Evolutionary conservation across 2,888 invertebrate species (phyloP), one percentile per base, ranked within the genome.

Genomic region (Mesorhabditis spiculigera): DNA sequence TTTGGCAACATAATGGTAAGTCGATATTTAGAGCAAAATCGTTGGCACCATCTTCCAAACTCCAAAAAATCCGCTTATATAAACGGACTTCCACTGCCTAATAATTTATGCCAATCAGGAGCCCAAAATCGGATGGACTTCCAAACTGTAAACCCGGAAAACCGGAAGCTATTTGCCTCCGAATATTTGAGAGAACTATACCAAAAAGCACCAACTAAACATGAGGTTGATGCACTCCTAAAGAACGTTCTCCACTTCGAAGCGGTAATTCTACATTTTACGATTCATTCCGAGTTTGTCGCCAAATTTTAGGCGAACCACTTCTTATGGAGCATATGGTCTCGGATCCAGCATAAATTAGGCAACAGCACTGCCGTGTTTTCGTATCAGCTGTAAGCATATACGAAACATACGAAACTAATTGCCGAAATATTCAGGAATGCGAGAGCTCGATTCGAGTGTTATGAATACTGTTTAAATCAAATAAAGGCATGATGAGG

Each of bases 271-370:
- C n/a, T n/a, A 50, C 58, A 13, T 13, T 13, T 13, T 50, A 13
- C 10, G 8, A 50, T 13, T 13, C 58, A 50, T 50, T 50, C n/a
- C n/a, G n/a, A 50, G n/a, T 10, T 50, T 50, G 8, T 10, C n/a
- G 58, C 58, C 58, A 50, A 50, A 50, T 13, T 50, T 50, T 50
- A 50, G 58, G 58, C 58, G 10, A 50, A 50, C 58, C 58, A 50
- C n/a, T 50, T 50, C n/a, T n/a, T 50, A 13, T 50, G 58, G 58
- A 50, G 58, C 58, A n/a, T 50, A 10, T 50, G 58, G 58, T 50
- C 58, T 13, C 58, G 8, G 58, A 50, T 50, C n/a, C 58, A 50
- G n/a, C 58, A 50, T n/a, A 10, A n/a, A 50, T 50, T 50, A 10
- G 58, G 58, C n/a, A 50, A n/a, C 8, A 50, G 58, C n/a, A n/a